Evolutionary conservation across 1,140 invertebrate species (phyloP).

Genomic region (Drosophila kikkawai): DNA sequence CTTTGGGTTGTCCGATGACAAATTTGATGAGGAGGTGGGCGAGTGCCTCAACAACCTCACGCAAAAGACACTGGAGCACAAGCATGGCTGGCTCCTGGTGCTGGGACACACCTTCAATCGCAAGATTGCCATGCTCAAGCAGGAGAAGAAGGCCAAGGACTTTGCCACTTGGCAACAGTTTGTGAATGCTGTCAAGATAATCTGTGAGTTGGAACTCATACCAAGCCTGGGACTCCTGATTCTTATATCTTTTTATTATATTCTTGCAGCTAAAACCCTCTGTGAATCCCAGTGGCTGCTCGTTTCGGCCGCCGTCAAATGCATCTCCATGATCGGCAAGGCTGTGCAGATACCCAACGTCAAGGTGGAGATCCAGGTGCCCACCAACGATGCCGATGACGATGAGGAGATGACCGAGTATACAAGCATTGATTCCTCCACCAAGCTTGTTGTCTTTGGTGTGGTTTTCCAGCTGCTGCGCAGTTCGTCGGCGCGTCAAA

Average conservation of each 20-base stretch:
- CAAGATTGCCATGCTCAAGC: slow-evolving; percentile 54
- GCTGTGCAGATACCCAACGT: slow-evolving; percentile 78
- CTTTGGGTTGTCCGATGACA: slow-evolving; percentile 64
- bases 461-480: slow-evolving; percentile 74
- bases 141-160: slow-evolving; percentile 45
- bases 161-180: slow-evolving; percentile 70
- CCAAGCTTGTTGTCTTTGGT: slow-evolving; percentile 74
- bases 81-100: slow-evolving; percentile 81
- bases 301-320: slow-evolving; percentile 80
- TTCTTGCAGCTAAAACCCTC: slow-evolving; percentile 65
- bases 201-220: slow-evolving; percentile 36
- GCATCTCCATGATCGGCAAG: slow-evolving; percentile 83
- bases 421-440: slow-evolving; percentile 63
- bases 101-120: slow-evolving; percentile 77
- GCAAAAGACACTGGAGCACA: slow-evolving; percentile 77
- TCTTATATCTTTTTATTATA: neutral
- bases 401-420: slow-evolving; percentile 73
- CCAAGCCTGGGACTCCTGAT: neutral
- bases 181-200: slow-evolving; percentile 70
- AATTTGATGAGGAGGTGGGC: slow-evolving; percentile 72
- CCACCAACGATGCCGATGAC: slow-evolving; percentile 55
- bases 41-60: slow-evolving; percentile 66
- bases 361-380: slow-evolving; percentile 69
- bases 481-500: slow-evolving; percentile 71
- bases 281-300: slow-evolving; percentile 79